A percentile compares a stretch with the other conserved stretches of the same genome.
Conservation (phyloP, 2,113 vertebrate genomes). For the Patagioenas fasciata region DNA sequence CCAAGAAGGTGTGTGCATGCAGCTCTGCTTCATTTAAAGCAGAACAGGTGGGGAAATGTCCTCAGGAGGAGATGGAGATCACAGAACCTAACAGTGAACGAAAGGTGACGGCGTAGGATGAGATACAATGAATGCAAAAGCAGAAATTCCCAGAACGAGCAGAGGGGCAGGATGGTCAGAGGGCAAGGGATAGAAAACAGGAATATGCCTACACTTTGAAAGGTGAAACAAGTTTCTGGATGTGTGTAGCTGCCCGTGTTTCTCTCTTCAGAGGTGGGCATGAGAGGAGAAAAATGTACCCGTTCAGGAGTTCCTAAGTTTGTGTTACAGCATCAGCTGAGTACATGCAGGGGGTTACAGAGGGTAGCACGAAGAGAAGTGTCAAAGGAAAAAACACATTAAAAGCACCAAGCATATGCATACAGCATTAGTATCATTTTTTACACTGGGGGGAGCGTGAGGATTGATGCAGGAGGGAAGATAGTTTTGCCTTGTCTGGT, state of each 20-base stretch:
- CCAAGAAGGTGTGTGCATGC: background rate
- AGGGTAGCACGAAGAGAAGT: background rate
- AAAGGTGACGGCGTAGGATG: background rate
- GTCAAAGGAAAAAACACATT: background rate
- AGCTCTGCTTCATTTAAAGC: background rate
- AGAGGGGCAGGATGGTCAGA: background rate
- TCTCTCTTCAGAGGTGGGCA: background rate
- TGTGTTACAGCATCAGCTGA: background rate
- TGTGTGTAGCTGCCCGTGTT: background rate
- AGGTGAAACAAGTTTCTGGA: background rate
- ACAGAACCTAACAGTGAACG: background rate
- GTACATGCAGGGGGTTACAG: background rate
- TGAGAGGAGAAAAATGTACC: background rate
- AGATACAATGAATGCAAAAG: background rate
- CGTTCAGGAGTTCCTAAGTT: background rate
- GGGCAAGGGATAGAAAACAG: background rate
- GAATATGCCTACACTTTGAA: background rate
- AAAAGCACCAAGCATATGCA: background rate
- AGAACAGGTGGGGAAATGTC: background rate
- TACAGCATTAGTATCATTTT: background rate
- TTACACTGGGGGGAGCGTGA: background rate
- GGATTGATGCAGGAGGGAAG: background rate
- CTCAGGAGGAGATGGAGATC: background rate
- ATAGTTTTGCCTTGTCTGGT: slow-evolving; percentile 20
- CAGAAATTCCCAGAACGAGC: background rate